Evolutionary conservation across 2,888 invertebrate genomes (phyloP).

Genomic region (Anthoptus insignis): DNA sequence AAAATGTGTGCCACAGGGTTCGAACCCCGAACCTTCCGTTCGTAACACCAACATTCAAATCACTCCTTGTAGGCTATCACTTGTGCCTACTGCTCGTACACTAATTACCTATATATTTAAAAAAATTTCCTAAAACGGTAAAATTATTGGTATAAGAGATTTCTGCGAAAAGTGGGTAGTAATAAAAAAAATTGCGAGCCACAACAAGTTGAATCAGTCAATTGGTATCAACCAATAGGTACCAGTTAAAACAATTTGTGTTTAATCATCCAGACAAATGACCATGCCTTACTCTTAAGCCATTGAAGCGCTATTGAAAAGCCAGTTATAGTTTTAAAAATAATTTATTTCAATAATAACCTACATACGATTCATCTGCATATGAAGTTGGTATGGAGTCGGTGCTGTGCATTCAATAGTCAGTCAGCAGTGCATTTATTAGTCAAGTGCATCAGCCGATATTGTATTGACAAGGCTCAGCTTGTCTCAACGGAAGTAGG

Average conservation of each 20-base stretch:
- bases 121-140: too few species aligned
- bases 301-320: constrained; percentile 21
- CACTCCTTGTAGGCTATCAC: too few species aligned
- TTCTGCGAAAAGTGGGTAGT: too few species aligned
- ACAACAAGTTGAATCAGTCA: neutral
- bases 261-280: constrained; percentile 5
- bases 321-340: constrained; percentile 27
- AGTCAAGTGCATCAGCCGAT: constrained; percentile 45
- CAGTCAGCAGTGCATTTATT: constrained; percentile 59
- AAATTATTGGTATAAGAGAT: too few species aligned
- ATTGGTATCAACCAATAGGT: too few species aligned
- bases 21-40: too few species aligned
- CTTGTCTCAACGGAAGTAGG: constrained; percentile 11
- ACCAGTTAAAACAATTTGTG: neutral
- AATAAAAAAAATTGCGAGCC: neutral
- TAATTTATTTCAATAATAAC: constrained; percentile 33
- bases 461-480: constrained; percentile 15
- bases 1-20: too few species aligned
- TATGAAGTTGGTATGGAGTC: constrained; percentile 28
- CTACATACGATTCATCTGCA: constrained; percentile 25
- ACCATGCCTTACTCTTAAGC: neutral
- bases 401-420: constrained; percentile 60
- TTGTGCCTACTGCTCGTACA: too few species aligned
- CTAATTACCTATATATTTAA: too few species aligned
- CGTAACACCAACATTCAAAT: too few species aligned